Conservation (phyloP, 2,888 invertebrate genomes). For the Morpho helenor region DNA sequence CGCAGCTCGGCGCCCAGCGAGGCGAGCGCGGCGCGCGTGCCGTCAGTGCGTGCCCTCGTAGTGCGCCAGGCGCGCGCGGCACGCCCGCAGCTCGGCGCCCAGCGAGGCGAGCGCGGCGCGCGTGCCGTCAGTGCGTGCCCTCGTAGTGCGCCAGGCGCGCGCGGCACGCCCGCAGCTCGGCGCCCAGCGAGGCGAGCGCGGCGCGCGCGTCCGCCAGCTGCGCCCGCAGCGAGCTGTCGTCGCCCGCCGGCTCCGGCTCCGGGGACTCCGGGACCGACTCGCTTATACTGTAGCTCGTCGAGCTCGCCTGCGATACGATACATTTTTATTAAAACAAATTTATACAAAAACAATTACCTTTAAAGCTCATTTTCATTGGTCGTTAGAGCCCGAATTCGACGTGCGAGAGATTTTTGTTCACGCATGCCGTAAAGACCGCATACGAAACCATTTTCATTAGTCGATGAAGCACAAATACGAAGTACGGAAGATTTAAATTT, state of each 20-base stretch:
- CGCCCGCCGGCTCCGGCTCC: conserved; percentile 14
- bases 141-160: conserved; percentile 31
- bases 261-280: conserved; percentile 1
- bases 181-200: conserved; percentile 31
- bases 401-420: no score
- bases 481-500: no score
- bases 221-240: conserved; percentile 37
- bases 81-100: conserved; percentile 31
- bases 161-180: conserved; percentile 32
- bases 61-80: conserved; percentile 30
- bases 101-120: conserved; percentile 5
- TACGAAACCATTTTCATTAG: no score
- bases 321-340: no score
- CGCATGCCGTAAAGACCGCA: no score
- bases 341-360: no score
- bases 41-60: conserved; percentile 48
- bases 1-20: conserved; percentile 34
- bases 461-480: no score
- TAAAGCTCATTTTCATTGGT: no score
- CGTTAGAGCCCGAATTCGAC: no score
- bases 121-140: conserved; percentile 45
- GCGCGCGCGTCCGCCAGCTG: conserved; percentile 44
- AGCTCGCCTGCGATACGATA: not conserved
- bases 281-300: conserved; percentile 1
- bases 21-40: no score